Base-by-base conservation (phyloP, 2,113 vertebrate species). In the Microtus oregoni region DNA sequence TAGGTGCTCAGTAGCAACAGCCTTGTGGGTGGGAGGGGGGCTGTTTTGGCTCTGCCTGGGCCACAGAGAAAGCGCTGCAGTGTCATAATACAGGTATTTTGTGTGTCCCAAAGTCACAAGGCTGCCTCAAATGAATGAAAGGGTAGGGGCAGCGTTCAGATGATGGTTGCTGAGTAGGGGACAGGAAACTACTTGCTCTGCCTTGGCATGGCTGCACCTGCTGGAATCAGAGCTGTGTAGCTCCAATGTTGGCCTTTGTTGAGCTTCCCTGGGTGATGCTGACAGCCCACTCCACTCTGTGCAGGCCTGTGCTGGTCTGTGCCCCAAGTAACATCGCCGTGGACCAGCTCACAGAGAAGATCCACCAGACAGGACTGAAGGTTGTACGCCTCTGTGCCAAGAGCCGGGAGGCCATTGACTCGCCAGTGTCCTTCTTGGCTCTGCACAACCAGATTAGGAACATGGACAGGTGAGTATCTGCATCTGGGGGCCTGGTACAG, bases 361-460 rank as follows among this genome's bases (percentile, higher is more conserved):
- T 99, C 92, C 99, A 99, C 97, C 99, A 99, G 96, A 99, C 99
- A 0, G 99, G 99, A 0, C 99, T 99, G 94, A 99, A 99, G 90
- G 99, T 99, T 15, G 99, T 99, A 94, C 98, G 99, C n/a, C 99
- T 99, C 11, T 99, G 99, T 0, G 99, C 99, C 35, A 99, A 99
- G 98, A 99, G 99, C 95, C 98, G 99, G 0, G 99, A 99, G 98
- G 99, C 99, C 77, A 99, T 99, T 0, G 99, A 99, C 97, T 99
- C 99, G 0, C 99, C 99, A 0, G 99, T 99, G 26, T 99, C 99
- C 32, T 99, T 99, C 98, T 97, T 99, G 97, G 99, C 99, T 0
- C 97, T 99, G 96, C 99, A 99, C 97, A 99, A 99, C 97, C 99
- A 99, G 98, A 99, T 99, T 98, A 99, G 99, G 95, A 99, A 99